Percentiles rank a stretch among this genome's conserved stretches.
These are phyloP conservation scores for Cotesia congregata DNA, from an alignment of 2,888 invertebrate species.

Conservation along the genomic window DNA sequence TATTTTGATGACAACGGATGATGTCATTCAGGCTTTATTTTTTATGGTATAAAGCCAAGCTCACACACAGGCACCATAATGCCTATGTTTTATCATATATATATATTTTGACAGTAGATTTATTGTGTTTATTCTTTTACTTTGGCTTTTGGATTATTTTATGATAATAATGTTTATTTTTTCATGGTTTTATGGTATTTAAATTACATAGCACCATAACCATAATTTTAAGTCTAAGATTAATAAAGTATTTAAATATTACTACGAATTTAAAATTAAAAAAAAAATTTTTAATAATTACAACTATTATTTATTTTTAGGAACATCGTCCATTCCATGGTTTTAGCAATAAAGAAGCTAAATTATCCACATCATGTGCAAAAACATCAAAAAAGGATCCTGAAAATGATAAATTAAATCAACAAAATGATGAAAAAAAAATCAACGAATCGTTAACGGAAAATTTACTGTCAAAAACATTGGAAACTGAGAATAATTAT, in stretches of 20 bases:
- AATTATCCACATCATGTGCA: conserved; percentile 61
- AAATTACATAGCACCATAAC: not conserved
- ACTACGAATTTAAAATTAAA: no score
- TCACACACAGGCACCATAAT: not conserved
- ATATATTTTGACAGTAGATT: conserved; percentile 1
- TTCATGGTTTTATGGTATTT: not conserved
- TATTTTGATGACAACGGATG: not conserved
- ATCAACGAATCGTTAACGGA: not conserved
- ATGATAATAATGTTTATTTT: not conserved
- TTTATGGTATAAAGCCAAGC: not conserved
- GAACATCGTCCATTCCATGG: conserved; percentile 68
- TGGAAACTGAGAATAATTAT: not conserved
- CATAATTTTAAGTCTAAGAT: not conserved
- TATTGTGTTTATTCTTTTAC: not conserved
- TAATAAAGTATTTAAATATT: no score
- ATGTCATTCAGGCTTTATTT: not conserved
- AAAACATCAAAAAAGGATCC: conserved; percentile 61
- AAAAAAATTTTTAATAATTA: no score
- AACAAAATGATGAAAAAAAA: conserved; percentile 38
- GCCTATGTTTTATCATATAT: not conserved
- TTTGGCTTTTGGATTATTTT: not conserved
- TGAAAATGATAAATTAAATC: conserved; percentile 48
- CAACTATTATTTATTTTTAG: conserved; percentile 54
- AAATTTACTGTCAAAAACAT: not conserved
- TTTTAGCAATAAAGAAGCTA: conserved; percentile 66